Base-by-base conservation (phyloP, 2,888 invertebrate species). In the Melipona beecheii region DNA sequence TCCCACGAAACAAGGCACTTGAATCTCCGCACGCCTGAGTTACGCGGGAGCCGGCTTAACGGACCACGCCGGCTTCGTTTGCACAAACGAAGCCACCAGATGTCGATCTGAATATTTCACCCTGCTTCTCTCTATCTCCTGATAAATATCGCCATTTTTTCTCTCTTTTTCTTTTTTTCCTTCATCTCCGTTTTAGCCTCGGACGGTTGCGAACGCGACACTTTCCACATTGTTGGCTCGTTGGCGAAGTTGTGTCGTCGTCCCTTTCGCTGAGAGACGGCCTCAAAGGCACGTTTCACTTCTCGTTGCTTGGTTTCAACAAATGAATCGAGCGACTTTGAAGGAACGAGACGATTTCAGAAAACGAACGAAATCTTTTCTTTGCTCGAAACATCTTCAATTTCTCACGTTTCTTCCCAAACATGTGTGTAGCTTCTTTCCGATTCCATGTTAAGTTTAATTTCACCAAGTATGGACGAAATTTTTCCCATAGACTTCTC, bases 1-100 rank as follows among this genome's bases (percentile, higher is more conserved):
- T 94, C 93, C 92, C 92, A 93, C 93, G 92, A 93, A 93, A 93
- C 94, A 92, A 93, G 93, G 91, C 92, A 90, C 94, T 94, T 91
- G 92, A 94, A 93, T 93, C 90, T 91, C 89, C 87, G 91, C 90
- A 93, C 93, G 94, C 93, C 92, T 92, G 94, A 94, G 92, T 94
- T 93, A 91, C 92, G 91, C 89, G 91, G 89, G 91, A 93, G 92
- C 93, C 93, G 93, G 93, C 92, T 94, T 93, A 94, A 93, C 93
- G 91, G 93, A 92, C 92, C 91, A 91, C 89, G 76, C 74, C 69
- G 87, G 83, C 76, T 90, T 84, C 78, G 92, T 92, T 93, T 92
- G 92, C 89, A 92, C 92, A 92, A 93, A 92, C 92, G 92, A 92
- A 92, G 89, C 91, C 88, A 92, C 91, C 88, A 93, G 93, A 93